These are phyloP conservation scores for Fratercula arctica DNA, from an alignment of 2,797 vertebrate species.

Conservation along the genomic window DNA sequence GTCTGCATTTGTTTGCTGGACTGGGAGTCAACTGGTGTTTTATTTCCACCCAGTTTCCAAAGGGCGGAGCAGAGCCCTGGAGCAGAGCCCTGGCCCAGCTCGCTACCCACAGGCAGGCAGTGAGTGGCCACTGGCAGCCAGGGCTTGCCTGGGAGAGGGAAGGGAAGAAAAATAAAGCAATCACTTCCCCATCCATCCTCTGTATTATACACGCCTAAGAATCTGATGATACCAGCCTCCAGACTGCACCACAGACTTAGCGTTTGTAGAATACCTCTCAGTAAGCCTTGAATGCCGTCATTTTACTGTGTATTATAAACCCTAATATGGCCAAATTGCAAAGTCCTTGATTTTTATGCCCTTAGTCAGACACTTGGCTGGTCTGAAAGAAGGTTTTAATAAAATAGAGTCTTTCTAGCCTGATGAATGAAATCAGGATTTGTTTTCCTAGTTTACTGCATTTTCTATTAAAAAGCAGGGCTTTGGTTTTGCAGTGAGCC, in stretches of 20 bases:
- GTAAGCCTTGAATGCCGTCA: background rate
- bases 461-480: background rate
- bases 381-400: background rate
- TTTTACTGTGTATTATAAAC: background rate
- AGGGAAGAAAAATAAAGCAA: background rate
- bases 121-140: background rate
- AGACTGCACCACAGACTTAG: background rate
- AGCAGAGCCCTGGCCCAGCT: background rate
- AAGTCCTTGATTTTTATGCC: background rate
- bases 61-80: background rate
- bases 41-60: background rate
- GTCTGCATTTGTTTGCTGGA: background rate
- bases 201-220: background rate
- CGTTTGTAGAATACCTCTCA: background rate
- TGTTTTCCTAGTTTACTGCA: background rate
- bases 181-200: background rate
- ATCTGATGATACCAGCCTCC: background rate
- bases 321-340: background rate
- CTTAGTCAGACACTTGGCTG: background rate
- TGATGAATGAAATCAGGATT: background rate
- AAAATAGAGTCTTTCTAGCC: background rate
- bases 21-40: background rate
- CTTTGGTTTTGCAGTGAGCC: background rate
- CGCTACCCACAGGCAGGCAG: accelerated
- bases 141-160: background rate